Base-by-base conservation (phyloP, 2,113 vertebrate species). In the Alouatta palliata region DNA sequence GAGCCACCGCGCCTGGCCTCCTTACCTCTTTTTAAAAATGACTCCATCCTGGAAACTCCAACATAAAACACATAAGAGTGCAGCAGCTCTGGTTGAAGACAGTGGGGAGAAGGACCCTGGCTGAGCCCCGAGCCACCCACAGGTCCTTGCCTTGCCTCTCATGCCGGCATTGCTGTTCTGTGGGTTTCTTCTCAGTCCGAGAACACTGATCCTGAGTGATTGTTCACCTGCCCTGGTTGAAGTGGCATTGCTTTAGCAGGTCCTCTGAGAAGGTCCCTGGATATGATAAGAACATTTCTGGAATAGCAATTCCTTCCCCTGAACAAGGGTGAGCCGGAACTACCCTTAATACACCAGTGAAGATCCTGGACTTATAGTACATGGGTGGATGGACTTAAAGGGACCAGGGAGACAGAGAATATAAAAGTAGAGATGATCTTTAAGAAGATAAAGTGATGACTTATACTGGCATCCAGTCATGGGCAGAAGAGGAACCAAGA, bases 111-210 rank as follows among this genome's bases (percentile, higher is more conserved):
- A 70, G 52, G 56, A 8, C 9, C 16, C 52, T 4, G 19, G 0
- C 5, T 6, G 10, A 61, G 3, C 14, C 10, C 70, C 4, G 1
- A 21, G 27, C 52, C 40, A 47, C 37, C 19, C 14, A 1, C 13
- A 7, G 61, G 32, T n/a, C 32, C 37, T 45, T 14, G 2, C 23
- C 27, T 45, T 14, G 2, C 23, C 32, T 6, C 19, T 27, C 19
- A 10, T 7, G 11, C 56, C 56, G 90, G 86, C 20, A 19, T 58
- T 61, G 35, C 27, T 77, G 32, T 81, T 45, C 8, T 21, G 1
- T 2, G 11, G 30, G 27, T 45, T 82, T 82, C 49, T 4, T 92
- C 61, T 14, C 5, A 23, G 47, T 66, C 27, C 21, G 19, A 68
- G 71, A 45, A 14, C 32, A 2, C 2, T 37, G 52, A 49, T 87